phyloP scores from a whole-genome alignment of 2,888 invertebrate species.

The Atrina japonica region DNA sequence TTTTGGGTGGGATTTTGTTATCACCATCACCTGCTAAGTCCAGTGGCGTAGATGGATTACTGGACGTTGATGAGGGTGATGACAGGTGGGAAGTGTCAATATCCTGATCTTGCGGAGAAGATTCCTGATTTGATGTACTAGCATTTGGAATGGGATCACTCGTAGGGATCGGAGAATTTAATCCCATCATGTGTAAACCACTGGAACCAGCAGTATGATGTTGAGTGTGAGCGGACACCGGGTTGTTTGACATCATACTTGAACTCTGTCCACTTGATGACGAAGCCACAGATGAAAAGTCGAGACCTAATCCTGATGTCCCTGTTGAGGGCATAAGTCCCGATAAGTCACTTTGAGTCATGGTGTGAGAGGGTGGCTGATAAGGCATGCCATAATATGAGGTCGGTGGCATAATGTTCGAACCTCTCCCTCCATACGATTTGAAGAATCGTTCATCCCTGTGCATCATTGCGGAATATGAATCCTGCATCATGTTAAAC shows the following conservation, averaged over 20 bases:
- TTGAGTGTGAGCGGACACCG: constrained; percentile 9
- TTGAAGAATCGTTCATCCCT: constrained; percentile 49
- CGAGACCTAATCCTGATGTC: constrained; percentile 11
- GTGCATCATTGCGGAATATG: constrained; percentile 58
- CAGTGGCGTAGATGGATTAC: constrained; percentile 47
- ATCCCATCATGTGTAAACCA: constrained; percentile 7
- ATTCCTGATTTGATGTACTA: neutral
- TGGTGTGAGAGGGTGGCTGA: constrained; percentile 36
- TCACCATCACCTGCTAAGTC: constrained; percentile 47
- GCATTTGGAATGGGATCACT: constrained; percentile 21
- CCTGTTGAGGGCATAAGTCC: constrained; percentile 23
- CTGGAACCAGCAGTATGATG: constrained; percentile 4
- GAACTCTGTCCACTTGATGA: constrained; percentile 12
- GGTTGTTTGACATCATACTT: constrained; percentile 4
- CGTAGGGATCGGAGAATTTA: constrained; percentile 20
- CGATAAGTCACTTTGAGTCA: constrained; percentile 41
- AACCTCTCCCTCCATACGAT: constrained; percentile 16
- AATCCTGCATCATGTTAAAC: constrained; percentile 56
- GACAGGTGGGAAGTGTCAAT: constrained; percentile 31
- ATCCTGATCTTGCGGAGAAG: constrained; percentile 11
- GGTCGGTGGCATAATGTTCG: constrained; percentile 15
- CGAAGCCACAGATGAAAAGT: constrained; percentile 17
- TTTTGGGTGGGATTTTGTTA: constrained; percentile 66
- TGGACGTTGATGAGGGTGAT: constrained; percentile 51
- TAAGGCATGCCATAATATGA: constrained; percentile 54